These are phyloP conservation scores for Mugil cephalus DNA, from an alignment of 2,113 vertebrate species.

Conservation along the genomic window DNA sequence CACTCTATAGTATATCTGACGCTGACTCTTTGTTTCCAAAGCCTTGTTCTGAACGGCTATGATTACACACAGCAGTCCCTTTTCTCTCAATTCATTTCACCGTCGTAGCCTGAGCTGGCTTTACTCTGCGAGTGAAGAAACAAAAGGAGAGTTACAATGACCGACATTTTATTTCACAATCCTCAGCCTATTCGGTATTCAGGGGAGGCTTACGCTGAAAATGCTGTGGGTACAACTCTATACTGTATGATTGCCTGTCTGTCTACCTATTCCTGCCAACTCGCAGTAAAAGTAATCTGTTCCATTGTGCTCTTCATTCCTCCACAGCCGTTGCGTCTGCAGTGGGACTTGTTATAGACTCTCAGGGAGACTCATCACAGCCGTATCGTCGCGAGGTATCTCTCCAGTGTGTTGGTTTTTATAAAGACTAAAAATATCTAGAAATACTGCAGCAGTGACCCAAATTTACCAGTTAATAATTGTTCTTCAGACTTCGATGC, in stretches of 20 bases:
- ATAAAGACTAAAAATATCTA: constrained; percentile 3
- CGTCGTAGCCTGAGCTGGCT: constrained; percentile 16
- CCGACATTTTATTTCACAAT: constrained; percentile 48
- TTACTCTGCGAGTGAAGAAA: constrained; percentile 56
- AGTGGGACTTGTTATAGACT: constrained; percentile 17
- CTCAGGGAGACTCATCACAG: constrained; percentile 24
- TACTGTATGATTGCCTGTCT: constrained; percentile 54
- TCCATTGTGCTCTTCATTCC: constrained; percentile 53
- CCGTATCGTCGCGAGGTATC: constrained; percentile 17
- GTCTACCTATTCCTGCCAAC: constrained; percentile 53
- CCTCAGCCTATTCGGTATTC: constrained; percentile 58
- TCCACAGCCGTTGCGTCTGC: constrained; percentile 31
- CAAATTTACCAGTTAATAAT: not conserved
- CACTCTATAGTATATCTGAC: constrained; percentile 1
- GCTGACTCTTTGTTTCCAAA: constrained; percentile 19
- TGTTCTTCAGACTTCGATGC: not conserved
- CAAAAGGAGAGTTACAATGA: constrained; percentile 53
- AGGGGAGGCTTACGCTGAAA: constrained; percentile 42
- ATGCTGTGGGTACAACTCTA: constrained; percentile 45
- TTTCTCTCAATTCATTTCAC: constrained; percentile 53
- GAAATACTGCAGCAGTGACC: not conserved
- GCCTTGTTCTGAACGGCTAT: constrained; percentile 19
- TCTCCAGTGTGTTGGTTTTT: constrained; percentile 4
- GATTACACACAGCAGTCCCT: constrained; percentile 28
- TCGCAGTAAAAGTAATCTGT: constrained; percentile 54